phyloP scores from a whole-genome alignment of 2,113 vertebrate species.

The Leptobrachium leishanense region DNA sequence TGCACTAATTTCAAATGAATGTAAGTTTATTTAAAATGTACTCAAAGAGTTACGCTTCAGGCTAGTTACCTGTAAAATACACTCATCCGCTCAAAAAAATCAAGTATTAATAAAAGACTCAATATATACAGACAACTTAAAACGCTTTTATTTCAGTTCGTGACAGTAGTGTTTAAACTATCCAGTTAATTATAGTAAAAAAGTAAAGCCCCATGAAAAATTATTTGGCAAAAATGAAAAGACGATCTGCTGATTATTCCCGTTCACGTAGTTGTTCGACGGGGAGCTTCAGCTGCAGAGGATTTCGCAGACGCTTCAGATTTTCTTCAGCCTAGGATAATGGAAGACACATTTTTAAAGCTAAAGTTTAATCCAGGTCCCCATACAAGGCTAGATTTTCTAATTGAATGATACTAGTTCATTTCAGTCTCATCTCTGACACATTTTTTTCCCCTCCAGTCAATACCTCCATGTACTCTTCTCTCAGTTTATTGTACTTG shows the following conservation, averaged over 20 bases:
- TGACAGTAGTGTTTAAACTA: conserved; percentile 5
- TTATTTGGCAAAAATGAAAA: conserved; percentile 28
- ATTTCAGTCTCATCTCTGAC: too few relatives aligned
- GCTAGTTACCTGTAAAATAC: too few relatives aligned
- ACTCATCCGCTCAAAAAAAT: too few relatives aligned
- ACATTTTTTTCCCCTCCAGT: not conserved
- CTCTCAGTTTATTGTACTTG: conserved; percentile 83
- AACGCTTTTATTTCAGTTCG: conserved; percentile 14
- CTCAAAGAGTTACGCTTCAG: too few relatives aligned
- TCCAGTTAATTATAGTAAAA: conserved; percentile 25
- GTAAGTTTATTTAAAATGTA: too few relatives aligned
- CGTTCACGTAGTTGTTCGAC: conserved; percentile 69
- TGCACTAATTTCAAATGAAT: too few relatives aligned
- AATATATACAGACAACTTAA: too few relatives aligned
- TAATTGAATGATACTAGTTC: too few relatives aligned
- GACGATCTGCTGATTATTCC: conserved; percentile 59
- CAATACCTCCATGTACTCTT: conserved; percentile 80
- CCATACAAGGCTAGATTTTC: too few relatives aligned
- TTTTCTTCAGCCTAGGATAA: conserved; percentile 77
- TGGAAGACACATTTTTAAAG: too few relatives aligned
- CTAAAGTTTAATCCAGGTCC: too few relatives aligned
- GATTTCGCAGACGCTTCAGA: conserved; percentile 71
- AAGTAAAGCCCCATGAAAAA: conserved; percentile 22
- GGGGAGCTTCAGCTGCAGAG: conserved; percentile 72
- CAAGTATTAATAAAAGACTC: too few relatives aligned